Percentiles rank a stretch among this genome's conserved stretches.
These are phyloP conservation scores for Acrobeloides nanus DNA, from an alignment of 2,888 invertebrate species.

Conservation along the genomic window DNA sequence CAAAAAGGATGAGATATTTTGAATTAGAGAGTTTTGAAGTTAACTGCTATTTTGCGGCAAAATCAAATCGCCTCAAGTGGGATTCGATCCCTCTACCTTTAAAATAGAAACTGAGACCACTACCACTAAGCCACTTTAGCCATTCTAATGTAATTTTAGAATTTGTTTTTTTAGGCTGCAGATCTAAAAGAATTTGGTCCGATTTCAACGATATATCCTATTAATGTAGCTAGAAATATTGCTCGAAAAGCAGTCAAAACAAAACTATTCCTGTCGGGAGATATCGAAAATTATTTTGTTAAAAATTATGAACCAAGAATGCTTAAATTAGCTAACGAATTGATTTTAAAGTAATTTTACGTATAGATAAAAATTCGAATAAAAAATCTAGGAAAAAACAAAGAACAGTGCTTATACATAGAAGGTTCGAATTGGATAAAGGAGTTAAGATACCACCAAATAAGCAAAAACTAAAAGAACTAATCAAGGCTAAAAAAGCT, in stretches of 20 bases:
- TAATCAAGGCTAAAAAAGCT: background rate
- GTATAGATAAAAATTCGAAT: background rate
- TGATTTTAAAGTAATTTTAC: background rate
- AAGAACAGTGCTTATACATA: conserved; percentile 17
- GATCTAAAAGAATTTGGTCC: too few species aligned
- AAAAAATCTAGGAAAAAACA: background rate
- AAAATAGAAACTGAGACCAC: too few species aligned
- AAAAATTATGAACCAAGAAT: conserved; percentile 14
- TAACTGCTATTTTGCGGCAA: too few species aligned
- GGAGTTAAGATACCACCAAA: background rate
- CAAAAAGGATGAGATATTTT: too few species aligned
- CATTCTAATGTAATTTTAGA: too few species aligned
- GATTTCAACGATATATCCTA: too few species aligned
- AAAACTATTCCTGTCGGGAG: conserved; percentile 16
- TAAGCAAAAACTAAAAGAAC: background rate
- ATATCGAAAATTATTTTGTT: conserved; percentile 14
- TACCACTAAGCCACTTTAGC: too few species aligned
- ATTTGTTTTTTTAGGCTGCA: too few species aligned
- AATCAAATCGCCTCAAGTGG: too few species aligned
- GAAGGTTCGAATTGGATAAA: conserved; percentile 17
- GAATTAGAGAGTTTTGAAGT: too few species aligned
- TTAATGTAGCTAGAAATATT: conserved; percentile 17
- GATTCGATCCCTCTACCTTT: too few species aligned
- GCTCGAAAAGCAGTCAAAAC: conserved; percentile 15
- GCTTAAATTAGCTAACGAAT: background rate